A percentile compares a stretch with the other conserved stretches of the same genome.
Evolutionary conservation across 2,113 vertebrate genomes (phyloP).

Genomic region (Xenopus laevis): DNA sequence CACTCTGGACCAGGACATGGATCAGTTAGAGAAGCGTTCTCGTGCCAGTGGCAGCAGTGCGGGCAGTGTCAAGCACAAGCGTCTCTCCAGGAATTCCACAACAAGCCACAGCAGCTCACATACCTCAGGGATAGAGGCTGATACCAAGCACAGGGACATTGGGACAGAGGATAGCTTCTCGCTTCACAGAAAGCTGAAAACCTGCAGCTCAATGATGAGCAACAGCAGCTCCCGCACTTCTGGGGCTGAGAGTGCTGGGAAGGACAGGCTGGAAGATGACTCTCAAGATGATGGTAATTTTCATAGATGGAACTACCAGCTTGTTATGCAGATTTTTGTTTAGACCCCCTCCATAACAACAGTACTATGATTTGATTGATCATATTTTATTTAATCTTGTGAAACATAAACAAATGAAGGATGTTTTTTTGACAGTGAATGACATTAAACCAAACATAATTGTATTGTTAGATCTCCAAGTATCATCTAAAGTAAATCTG

Average conservation of each 20-base stretch:
- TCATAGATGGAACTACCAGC: background rate
- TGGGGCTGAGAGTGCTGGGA: slow-evolving; percentile 87
- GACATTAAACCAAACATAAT: background rate
- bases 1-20: slow-evolving; percentile 91
- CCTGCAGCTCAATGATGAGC: slow-evolving; percentile 91
- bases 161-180: slow-evolving; percentile 74
- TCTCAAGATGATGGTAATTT: slow-evolving; percentile 79
- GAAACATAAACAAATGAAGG: no score
- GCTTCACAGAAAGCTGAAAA: slow-evolving; percentile 75
- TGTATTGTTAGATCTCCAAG: background rate
- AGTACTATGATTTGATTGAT: no score
- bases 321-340: background rate
- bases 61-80: slow-evolving; percentile 78
- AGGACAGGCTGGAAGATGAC: slow-evolving; percentile 88
- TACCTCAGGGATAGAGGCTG: slow-evolving; percentile 89
- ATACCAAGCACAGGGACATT: slow-evolving; percentile 65
- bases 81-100: slow-evolving; percentile 85
- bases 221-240: slow-evolving; percentile 94
- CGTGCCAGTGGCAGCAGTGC: slow-evolving; percentile 91
- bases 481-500: no score
- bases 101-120: slow-evolving; percentile 93
- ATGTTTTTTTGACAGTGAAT: no score
- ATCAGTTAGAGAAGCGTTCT: slow-evolving; percentile 88
- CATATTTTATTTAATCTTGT: no score
- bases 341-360: no score